Evolutionary conservation across 2,888 invertebrate species (phyloP), one percentile per base, ranked within the genome.

Genomic region (Lycophotia porphyrea): DNA sequence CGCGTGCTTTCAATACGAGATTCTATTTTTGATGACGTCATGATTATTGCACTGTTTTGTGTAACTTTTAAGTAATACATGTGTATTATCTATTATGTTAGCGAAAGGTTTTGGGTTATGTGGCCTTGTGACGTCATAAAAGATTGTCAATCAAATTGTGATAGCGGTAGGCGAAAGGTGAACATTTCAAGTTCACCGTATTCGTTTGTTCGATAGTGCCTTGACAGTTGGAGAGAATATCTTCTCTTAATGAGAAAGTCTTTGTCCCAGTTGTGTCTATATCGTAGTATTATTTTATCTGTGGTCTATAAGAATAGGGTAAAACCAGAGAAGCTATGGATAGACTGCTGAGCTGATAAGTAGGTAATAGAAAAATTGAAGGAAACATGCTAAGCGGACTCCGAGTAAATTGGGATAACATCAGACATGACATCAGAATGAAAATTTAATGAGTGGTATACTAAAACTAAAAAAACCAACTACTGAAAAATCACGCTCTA

Each of bases 1-100:
- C 67, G 74, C 69, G 63, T 84, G 80, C 68, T 72, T 76, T 55
- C 68, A 61, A 80, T 75, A 69, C 63, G 71, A 44, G 61, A 39
- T 75, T 76, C 64, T 66, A 72, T 84, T 73, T 68, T 63, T 77
- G 55, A 47, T 81, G 76, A 82, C 80, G 82, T 84, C 76, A 86
- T 78, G 52, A 39, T 58, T 73, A 73, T 81, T 80, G 77, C 75
- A 80, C 61, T 78, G 55, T 77, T 81, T 75, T 76, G 72, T 76
- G 55, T 75, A 60, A 74, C 61, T n/a, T 85, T 71, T 71, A 63
- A 39, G 74, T 69, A 76, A 79, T 72, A 47, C 52, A 52, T 60
- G 66, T 63, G 49, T 49, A 4, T 34, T 60, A 60, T 60, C 21
- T 60, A 67, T 63, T 73, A 58, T 65, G 61, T 66, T 71, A 31